Conservation (phyloP, 2,888 invertebrate genomes). For the Aplocera efformata region DNA sequence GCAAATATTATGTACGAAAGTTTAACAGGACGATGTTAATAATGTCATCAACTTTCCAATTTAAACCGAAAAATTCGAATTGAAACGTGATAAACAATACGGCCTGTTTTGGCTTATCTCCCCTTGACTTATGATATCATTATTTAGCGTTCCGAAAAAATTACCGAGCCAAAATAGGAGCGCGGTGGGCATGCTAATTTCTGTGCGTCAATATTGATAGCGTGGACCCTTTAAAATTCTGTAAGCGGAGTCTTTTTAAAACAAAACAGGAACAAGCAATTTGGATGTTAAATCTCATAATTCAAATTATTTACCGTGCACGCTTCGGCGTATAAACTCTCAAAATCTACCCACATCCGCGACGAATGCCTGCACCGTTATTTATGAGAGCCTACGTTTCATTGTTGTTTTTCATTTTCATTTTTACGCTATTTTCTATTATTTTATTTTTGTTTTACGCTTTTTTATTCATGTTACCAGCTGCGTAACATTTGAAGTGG, state of each 20-base stretch:
- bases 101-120: conserved; percentile 68
- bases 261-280: conserved; percentile 61
- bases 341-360: conserved; percentile 75
- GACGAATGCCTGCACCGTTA: conserved; percentile 73
- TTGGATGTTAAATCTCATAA: conserved; percentile 72
- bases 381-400: conserved; percentile 75
- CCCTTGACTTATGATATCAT: conserved; percentile 74
- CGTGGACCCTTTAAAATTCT: conserved; percentile 47
- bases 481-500: conserved; percentile 55
- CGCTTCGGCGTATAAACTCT: conserved; percentile 69
- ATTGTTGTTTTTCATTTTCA: conserved; percentile 74
- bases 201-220: conserved; percentile 65
- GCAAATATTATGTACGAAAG: conserved; percentile 15
- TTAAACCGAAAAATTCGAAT: conserved; percentile 50
- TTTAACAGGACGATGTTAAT: conserved; percentile 35
- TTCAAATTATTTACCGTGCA: conserved; percentile 70
- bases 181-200: conserved; percentile 72
- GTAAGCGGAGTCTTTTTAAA: conserved; percentile 58
- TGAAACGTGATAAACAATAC: conserved; percentile 66
- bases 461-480: conserved; percentile 62
- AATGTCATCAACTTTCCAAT: conserved; percentile 46
- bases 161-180: conserved; percentile 65
- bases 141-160: conserved; percentile 74
- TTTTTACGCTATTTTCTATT: conserved; percentile 68
- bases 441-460: conserved; percentile 63